A percentile compares a stretch with the other conserved stretches of the same genome.
Evolutionary conservation across 2,888 invertebrate species (phyloP).

Genomic region (Aradus depressus): DNA sequence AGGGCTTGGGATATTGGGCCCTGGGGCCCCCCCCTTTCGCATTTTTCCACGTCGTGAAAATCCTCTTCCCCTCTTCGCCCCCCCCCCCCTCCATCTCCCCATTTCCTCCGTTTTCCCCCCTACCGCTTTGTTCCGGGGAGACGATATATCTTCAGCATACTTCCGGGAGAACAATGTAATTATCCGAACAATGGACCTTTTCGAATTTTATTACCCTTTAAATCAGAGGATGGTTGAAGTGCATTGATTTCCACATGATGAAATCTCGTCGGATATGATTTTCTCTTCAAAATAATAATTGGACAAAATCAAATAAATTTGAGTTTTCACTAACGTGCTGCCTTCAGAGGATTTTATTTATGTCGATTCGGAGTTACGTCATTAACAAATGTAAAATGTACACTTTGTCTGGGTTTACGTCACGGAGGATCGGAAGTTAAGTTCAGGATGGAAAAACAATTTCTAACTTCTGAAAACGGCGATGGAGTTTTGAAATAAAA

Average conservation of each 20-base stretch:
- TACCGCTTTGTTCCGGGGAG: too few species aligned
- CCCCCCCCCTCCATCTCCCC: constrained; percentile 12
- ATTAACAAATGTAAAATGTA: too few species aligned
- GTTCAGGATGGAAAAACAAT: too few species aligned
- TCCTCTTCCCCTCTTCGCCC: too few species aligned
- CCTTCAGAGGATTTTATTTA: too few species aligned
- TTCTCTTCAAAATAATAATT: constrained; percentile 11
- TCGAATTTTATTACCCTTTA: constrained; percentile 19
- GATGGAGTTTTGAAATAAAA: too few species aligned
- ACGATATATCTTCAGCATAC: too few species aligned
- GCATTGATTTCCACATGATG: constrained; percentile 16
- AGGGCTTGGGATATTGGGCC: constrained; percentile 8
- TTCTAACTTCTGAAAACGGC: too few species aligned
- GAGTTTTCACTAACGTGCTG: constrained; percentile 3
- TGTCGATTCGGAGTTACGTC: too few species aligned
- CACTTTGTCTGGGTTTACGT: too few species aligned
- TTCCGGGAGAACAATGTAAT: constrained; percentile 14
- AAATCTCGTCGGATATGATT: constrained; percentile 12
- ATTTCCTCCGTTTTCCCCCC: too few species aligned
- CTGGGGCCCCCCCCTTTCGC: constrained; percentile 3
- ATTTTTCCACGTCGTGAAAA: constrained; percentile 19
- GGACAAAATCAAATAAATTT: constrained; percentile 12
- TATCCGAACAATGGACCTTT: constrained; percentile 18
- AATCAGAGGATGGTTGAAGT: background rate
- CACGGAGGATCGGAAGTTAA: too few species aligned